Conservation (phyloP, 1,140 invertebrate species). For the Pogonus chalceus region DNA sequence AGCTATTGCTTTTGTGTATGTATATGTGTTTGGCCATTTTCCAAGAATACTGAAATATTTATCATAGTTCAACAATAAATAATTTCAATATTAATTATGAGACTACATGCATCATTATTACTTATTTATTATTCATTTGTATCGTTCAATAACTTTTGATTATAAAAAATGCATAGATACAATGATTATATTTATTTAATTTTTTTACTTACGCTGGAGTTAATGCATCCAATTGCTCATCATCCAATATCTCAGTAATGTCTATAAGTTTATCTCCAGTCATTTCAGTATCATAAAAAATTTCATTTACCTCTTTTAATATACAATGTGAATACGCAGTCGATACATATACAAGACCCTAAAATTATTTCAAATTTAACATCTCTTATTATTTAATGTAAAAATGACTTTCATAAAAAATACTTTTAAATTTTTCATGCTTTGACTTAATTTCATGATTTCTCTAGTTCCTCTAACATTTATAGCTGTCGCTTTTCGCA, state of each 20-base stretch:
- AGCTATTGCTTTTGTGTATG: constrained; percentile 72
- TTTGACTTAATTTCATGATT: constrained; percentile 33
- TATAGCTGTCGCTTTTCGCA: constrained; percentile 51
- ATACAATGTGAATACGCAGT: constrained; percentile 66
- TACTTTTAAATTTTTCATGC: constrained; percentile 43
- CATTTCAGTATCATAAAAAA: constrained; percentile 62
- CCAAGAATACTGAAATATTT: constrained; percentile 38
- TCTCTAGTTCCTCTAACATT: constrained; percentile 43
- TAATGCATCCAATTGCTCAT: not conserved
- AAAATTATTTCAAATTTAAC: constrained; percentile 15
- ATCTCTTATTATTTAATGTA: not conserved
- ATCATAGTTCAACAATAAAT: constrained; percentile 34
- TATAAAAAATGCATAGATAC: constrained; percentile 1
- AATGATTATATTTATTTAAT: constrained; percentile 2
- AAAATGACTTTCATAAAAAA: too few species aligned
- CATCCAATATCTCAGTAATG: not conserved
- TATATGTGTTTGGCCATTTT: constrained; percentile 77
- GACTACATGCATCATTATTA: not conserved
- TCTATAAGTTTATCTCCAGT: constrained; percentile 30
- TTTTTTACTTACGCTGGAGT: not conserved
- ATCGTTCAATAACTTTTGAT: too few species aligned
- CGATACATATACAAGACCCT: constrained; percentile 61
- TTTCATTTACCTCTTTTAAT: constrained; percentile 50
- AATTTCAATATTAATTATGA: too few species aligned
- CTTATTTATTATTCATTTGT: not conserved